Evolutionary conservation across 2,888 invertebrate genomes (phyloP).

Genomic region (Mystacides longicornis): DNA sequence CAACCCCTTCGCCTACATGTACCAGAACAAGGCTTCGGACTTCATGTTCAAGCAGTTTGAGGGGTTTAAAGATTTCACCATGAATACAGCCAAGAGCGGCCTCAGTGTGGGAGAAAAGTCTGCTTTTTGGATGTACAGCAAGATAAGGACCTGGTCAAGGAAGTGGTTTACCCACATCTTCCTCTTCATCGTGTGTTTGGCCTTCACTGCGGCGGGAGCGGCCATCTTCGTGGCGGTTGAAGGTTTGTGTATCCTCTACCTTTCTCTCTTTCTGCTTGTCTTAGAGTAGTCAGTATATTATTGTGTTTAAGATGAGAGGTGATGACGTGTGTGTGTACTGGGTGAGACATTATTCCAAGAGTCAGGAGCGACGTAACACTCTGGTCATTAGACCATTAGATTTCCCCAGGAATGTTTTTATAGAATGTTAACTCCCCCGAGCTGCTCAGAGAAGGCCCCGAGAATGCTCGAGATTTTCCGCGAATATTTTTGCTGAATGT

Average conservation of each 20-base stretch:
- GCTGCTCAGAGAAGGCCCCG: no score
- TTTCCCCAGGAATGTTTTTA: no score
- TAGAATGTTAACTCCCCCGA: no score
- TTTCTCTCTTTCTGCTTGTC: no score
- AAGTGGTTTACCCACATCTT: conserved; percentile 88
- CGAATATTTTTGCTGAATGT: no score
- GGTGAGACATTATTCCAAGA: no score
- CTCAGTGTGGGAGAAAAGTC: conserved; percentile 77
- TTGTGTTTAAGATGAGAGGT: no score
- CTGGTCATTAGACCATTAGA: no score
- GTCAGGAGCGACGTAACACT: no score
- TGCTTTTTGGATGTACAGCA: conserved; percentile 72
- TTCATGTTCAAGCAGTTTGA: conserved; percentile 76
- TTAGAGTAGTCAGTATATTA: no score
- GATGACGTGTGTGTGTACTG: no score
- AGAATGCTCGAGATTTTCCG: no score
- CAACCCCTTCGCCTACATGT: conserved; percentile 44
- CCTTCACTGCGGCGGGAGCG: conserved; percentile 79
- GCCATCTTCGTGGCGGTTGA: conserved; percentile 71
- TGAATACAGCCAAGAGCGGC: conserved; percentile 65
- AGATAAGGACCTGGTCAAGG: conserved; percentile 67
- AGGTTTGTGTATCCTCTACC: conserved; percentile 56
- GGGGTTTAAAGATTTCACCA: conserved; percentile 69
- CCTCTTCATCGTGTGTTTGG: conserved; percentile 65
- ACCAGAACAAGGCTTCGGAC: conserved; percentile 62